A percentile compares a stretch with the other conserved stretches of the same genome.
Conservation (phyloP, 2,888 invertebrate species). For the Drosophila prostipennis region DNA sequence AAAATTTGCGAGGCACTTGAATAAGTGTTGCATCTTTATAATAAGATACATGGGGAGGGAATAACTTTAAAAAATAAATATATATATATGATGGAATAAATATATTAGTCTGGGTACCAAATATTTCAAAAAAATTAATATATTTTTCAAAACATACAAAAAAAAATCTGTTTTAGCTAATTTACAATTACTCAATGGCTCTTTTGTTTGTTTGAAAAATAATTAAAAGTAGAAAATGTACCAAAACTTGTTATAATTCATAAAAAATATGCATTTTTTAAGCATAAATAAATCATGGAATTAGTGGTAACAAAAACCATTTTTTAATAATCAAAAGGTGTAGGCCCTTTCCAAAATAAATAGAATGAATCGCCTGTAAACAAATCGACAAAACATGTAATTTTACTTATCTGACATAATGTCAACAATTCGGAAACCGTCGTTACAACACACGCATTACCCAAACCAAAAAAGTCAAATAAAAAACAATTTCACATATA, state of each 20-base stretch:
- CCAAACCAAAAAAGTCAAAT: conserved; percentile 45
- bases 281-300: neutral
- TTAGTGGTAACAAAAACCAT: neutral
- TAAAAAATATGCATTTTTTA: neutral
- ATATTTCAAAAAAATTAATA: no score
- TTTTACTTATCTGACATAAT: conserved; percentile 79
- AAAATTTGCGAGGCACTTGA: neutral
- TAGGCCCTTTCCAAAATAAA: neutral
- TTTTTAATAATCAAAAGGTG: neutral
- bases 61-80: no score
- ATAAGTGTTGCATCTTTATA: neutral
- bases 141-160: no score
- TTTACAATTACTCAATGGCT: no score
- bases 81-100: no score
- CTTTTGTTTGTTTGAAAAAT: no score
- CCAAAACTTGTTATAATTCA: no score
- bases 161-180: no score
- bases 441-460: conserved; percentile 50
- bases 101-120: no score
- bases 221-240: no score
- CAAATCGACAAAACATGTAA: conserved; percentile 71
- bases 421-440: conserved; percentile 65
- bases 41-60: neutral
- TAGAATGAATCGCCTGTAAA: conserved; percentile 43
- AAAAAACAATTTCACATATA: conserved; percentile 67